A percentile compares a stretch with the other conserved stretches of the same genome.
These are phyloP conservation scores for Epizoanthus stellaris DNA, from an alignment of 92 coral and sea anemone species.

Conservation along the genomic window DNA sequence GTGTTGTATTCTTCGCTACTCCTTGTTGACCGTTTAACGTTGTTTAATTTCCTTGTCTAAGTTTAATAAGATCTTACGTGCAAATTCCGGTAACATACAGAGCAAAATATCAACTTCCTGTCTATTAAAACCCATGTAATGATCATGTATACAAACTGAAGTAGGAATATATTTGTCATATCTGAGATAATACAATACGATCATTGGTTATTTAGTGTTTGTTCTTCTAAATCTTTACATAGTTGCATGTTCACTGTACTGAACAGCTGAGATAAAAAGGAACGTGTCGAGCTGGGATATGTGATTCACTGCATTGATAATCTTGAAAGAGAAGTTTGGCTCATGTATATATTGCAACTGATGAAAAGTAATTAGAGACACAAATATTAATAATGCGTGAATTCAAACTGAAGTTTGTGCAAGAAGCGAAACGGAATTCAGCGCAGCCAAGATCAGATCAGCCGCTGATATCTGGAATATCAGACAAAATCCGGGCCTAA, in stretches of 20 bases:
- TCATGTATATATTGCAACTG: neutral
- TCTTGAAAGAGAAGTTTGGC: too few species aligned
- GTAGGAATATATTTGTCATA: neutral
- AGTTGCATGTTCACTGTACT: neutral
- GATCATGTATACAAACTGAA: neutral
- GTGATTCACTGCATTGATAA: too few species aligned
- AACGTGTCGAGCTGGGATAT: too few species aligned
- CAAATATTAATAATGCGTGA: neutral
- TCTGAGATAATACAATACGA: neutral
- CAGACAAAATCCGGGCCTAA: neutral
- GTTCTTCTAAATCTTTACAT: neutral
- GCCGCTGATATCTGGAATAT: neutral
- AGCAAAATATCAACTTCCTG: neutral
- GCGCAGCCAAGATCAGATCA: neutral
- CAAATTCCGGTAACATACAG: neutral
- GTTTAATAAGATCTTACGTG: neutral
- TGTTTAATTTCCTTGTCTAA: neutral
- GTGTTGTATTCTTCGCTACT: neutral
- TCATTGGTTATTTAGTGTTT: neutral
- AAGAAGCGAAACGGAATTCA: neutral
- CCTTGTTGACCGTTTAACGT: neutral
- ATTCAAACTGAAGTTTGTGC: neutral
- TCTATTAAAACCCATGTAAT: neutral
- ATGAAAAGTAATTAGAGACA: neutral
- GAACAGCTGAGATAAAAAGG: neutral